phyloP scores from a whole-genome alignment of 2,888 invertebrate genomes.

The Lasioglossum villosulum region DNA sequence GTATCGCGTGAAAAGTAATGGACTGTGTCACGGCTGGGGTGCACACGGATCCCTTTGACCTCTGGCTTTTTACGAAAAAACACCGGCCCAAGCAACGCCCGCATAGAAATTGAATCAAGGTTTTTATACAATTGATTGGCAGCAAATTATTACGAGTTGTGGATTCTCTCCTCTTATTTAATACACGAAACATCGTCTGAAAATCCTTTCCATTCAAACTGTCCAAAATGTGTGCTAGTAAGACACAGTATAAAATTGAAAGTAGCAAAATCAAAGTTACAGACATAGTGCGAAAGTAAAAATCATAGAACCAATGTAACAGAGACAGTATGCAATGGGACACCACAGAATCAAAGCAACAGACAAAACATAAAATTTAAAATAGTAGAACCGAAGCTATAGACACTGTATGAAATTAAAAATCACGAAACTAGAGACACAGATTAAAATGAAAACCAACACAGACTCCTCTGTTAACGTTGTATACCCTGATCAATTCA shows the following conservation, averaged over 20 bases:
- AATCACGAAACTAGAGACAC: not conserved
- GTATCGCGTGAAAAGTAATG: conserved; percentile 2
- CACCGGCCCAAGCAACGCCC: not conserved
- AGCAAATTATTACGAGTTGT: not conserved
- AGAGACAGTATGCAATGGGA: not conserved
- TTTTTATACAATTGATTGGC: not conserved
- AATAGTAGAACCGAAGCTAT: not conserved
- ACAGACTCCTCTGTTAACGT: not conserved
- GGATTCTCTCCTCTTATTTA: not conserved
- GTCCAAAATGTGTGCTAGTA: not conserved
- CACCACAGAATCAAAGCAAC: not conserved
- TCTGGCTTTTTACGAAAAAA: not conserved
- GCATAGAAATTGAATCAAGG: not conserved
- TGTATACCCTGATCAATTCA: not conserved
- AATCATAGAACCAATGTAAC: not conserved
- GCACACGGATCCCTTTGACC: not conserved
- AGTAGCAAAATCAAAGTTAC: not conserved
- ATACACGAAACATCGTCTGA: not conserved
- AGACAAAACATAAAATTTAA: not conserved
- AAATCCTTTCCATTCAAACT: not conserved
- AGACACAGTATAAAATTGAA: not conserved
- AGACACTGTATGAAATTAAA: not conserved
- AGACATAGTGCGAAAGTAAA: not conserved
- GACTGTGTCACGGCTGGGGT: not conserved
- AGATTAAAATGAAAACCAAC: not conserved